Evolutionary conservation across 1,140 invertebrate species (phyloP), one percentile per base, ranked within the genome.

Genomic region (Hestina assimilis): DNA sequence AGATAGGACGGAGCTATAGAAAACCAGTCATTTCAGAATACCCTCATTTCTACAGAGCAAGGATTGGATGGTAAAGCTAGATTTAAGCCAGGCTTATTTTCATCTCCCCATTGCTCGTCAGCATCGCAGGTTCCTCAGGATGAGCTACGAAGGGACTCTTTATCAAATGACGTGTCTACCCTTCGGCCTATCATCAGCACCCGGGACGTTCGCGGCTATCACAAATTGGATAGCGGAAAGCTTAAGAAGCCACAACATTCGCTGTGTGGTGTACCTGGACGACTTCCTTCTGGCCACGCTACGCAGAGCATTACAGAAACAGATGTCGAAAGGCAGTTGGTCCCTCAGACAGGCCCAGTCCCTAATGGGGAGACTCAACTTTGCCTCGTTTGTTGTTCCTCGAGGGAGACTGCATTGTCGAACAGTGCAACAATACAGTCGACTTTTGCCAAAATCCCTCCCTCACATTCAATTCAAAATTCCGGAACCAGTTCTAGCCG

Each of bases 381-480:
- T 87, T 63, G 87, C 89, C 79, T 55, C 89, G 85, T 62, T 89
- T 89, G 63, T 91, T 74, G 58, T 89, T 89, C 69, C 63, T 84
- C 52, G 89, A 89, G 43, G 90, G 89, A 66, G 66, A n/a, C 58
- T 72, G 9, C 59, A 71, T 23, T 69, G 59, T 45, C 59, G 69
- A 19, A 57, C 52, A 12, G 29, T 73, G 20, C 66, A 70, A 47
- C 53, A 57, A 38, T 67, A 26, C 68, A 72, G 55, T 45, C 63
- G 53, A 67, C 68, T 52, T 20, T 41, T 53, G 9, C 51, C 53
- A 2, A 60, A 60, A 4, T 8, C 6, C 9, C 19, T 40, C 1
- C 47, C 59, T 8, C 11, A 38, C 28, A 20, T 14, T 6, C 33
- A n/a, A 3, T 19, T 35, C 6, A 42, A 1, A 1, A 24, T 60